phyloP scores from a whole-genome alignment of 2,888 invertebrate genomes.

The Dicranocentrus wangi region DNA sequence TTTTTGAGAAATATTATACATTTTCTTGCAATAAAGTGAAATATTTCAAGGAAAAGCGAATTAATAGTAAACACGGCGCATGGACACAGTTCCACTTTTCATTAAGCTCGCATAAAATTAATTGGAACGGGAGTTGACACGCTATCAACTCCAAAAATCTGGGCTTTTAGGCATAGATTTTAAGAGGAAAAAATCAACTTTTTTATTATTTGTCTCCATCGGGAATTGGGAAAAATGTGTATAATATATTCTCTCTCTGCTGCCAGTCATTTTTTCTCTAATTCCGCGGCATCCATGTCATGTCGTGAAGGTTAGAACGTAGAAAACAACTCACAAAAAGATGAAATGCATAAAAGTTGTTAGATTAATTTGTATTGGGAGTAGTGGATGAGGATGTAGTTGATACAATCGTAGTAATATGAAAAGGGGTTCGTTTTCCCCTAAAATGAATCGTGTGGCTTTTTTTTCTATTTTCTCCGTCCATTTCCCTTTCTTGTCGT shows the following conservation, averaged over 20 bases:
- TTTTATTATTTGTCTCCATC: too few relatives aligned
- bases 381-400: too few relatives aligned
- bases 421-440: neutral
- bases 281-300: neutral
- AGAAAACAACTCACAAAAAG: slow-evolving; percentile 10
- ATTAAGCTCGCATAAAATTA: too few relatives aligned
- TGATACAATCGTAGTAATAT: neutral
- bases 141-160: too few relatives aligned
- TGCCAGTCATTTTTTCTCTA: neutral
- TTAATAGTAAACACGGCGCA: too few relatives aligned
- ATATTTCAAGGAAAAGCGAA: too few relatives aligned
- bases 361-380: slow-evolving; percentile 24
- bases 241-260: slow-evolving; percentile 2
- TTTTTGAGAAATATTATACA: too few relatives aligned
- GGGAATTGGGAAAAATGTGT: neutral
- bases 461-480: slow-evolving; percentile 22
- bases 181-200: too few relatives aligned
- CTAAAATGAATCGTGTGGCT: slow-evolving; percentile 19
- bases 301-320: neutral
- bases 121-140: too few relatives aligned
- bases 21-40: too few relatives aligned
- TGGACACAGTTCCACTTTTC: too few relatives aligned
- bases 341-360: slow-evolving; percentile 24
- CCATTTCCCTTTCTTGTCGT: slow-evolving; percentile 21
- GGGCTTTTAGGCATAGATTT: too few relatives aligned